Evolutionary conservation across 2,797 vertebrate genomes (phyloP).

Genomic region (Tapirus indicus): DNA sequence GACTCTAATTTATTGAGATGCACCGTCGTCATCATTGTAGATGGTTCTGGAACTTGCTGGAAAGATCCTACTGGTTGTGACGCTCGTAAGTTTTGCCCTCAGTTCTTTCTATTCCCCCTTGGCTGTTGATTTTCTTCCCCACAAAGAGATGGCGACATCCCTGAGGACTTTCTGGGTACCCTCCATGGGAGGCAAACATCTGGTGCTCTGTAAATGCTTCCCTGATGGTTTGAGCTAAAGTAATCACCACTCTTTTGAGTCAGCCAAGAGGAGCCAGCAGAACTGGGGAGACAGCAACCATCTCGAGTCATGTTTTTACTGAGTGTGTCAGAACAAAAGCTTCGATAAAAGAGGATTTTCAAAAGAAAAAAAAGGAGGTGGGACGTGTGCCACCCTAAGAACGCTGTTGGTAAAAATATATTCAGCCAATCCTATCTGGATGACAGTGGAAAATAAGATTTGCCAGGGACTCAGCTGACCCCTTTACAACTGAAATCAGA

Average conservation of each 20-base stretch:
- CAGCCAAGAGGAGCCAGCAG: neutral
- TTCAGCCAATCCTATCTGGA: neutral
- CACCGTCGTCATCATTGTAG: neutral
- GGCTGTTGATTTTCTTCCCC: neutral
- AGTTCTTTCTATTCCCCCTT: rapidly evolving
- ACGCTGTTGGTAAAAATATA: neutral
- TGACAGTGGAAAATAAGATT: neutral
- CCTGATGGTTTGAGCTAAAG: neutral
- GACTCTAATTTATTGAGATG: slow-evolving; percentile 47
- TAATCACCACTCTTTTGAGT: neutral
- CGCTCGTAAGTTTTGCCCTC: rapidly evolving
- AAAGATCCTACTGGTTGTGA: neutral
- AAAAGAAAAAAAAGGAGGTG: neutral
- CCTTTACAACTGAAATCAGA: neutral
- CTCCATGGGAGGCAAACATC: neutral
- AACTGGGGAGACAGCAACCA: neutral
- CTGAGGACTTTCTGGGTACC: neutral
- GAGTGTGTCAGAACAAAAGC: neutral
- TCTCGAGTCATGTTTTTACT: neutral
- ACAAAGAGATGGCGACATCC: neutral
- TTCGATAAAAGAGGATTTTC: neutral
- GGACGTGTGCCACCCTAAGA: neutral
- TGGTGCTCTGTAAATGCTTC: neutral
- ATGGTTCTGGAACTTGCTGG: slow-evolving; percentile 38
- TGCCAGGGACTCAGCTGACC: neutral